Evolutionary conservation across 2,888 invertebrate genomes (phyloP).

Genomic region (Dromius quadrimaculatus): DNA sequence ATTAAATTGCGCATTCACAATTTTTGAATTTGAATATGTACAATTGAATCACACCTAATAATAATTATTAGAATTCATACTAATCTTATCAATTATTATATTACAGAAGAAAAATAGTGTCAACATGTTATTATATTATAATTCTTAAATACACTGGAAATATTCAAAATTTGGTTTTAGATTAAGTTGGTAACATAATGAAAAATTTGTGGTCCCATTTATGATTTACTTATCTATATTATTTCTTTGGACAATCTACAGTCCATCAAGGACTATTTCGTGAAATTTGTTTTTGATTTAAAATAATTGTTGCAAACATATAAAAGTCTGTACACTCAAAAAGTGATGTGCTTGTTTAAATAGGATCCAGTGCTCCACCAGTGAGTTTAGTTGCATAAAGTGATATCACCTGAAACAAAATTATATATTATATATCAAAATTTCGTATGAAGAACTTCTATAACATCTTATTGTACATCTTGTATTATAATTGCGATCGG

Average conservation of each 20-base stretch:
- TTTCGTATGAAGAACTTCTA: too few relatives aligned
- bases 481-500: too few relatives aligned
- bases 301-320: background rate
- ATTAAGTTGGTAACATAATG: slow-evolving; percentile 36
- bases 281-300: slow-evolving; percentile 28
- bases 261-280: slow-evolving; percentile 38
- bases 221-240: slow-evolving; percentile 35
- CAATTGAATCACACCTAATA: slow-evolving; percentile 39
- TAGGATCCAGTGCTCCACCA: slow-evolving; percentile 76
- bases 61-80: slow-evolving; percentile 1
- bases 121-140: background rate
- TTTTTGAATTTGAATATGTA: slow-evolving; percentile 22
- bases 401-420: slow-evolving; percentile 77
- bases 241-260: slow-evolving; percentile 47
- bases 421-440: too few relatives aligned
- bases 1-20: slow-evolving; percentile 44
- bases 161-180: slow-evolving; percentile 5
- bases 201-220: slow-evolving; percentile 40
- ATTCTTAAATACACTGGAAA: slow-evolving; percentile 2
- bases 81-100: background rate
- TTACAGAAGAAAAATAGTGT: slow-evolving; percentile 9
- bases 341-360: slow-evolving; percentile 59
- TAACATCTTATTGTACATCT: too few relatives aligned
- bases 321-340: slow-evolving; percentile 12
- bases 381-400: slow-evolving; percentile 87